Base-by-base conservation (phyloP, 2,113 vertebrate genomes). In the Alosa alosa region DNA sequence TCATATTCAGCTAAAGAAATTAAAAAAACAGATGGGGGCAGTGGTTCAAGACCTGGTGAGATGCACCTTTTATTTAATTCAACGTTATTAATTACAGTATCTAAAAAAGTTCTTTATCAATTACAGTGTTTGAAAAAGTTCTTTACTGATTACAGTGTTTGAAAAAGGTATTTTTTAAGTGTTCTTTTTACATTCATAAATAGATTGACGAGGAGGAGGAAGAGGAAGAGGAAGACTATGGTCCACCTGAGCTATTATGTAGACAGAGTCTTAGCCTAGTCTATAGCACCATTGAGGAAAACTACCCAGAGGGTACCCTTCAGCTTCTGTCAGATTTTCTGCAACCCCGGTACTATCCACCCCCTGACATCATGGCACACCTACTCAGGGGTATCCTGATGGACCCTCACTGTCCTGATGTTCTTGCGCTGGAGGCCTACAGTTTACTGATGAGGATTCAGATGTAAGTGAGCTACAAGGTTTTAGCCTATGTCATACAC, bases 401-500 rank as follows among this genome's bases (percentile, higher is more conserved):
- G 50, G 93, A 93, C 84, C 89, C 90, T 0, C 92, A 95, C 0
- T 91, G 94, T 88, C 83, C 90, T 6, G 60, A 85, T 57, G 93
- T 95, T 44, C 89, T 96, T 68, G 92, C 94, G 31, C 92, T 94
- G 87, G 96, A 98, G 85, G 96, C 96, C 89, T 99, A 96, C 90
- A 94, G 93, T 87, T 93, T 98, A 52, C 93, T 99, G 68, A 96
- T 98, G 95, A 98, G 96, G 92, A 96, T 97, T 82, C 98, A 99
- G 90, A 96, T 95, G 98, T 99, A 93, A 20, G 95, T 90, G 44
- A 1, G 36, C n/a, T 82, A 17, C 4, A 64, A 44, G 41, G 41
- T 44, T 44, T 44, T 44, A 44, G 41, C 41, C 41, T 44, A 44
- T 44, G 41, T 44, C 41, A 4, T 44, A 44, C 41, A 44, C 41